A percentile compares a stretch with the other conserved stretches of the same genome.
phyloP scores from a whole-genome alignment of 2,888 invertebrate genomes.

The Lagria hirta region DNA sequence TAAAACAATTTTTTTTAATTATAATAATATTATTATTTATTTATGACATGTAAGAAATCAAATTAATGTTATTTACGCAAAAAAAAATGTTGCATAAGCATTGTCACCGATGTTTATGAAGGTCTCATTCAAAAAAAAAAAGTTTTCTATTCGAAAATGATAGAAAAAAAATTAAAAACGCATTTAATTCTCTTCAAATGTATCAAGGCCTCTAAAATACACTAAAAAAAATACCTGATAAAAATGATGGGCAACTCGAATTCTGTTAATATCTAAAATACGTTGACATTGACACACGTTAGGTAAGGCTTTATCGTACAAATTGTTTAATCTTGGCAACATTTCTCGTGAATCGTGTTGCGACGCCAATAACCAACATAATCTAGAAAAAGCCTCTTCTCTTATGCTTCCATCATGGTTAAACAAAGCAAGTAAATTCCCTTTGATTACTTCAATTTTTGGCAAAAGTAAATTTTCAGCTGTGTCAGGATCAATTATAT shows the following conservation, averaged over 20 bases:
- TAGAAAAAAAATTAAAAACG: too few relatives aligned
- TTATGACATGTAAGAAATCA: too few relatives aligned
- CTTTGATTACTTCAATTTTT: slow-evolving; percentile 56
- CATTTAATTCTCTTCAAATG: too few relatives aligned
- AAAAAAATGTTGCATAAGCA: too few relatives aligned
- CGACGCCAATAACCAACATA: slow-evolving; percentile 57
- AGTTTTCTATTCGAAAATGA: too few relatives aligned
- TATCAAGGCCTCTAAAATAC: neutral
- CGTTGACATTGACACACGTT: slow-evolving; percentile 52
- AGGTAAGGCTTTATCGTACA: slow-evolving; percentile 55
- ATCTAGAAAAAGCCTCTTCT: slow-evolving; percentile 57
- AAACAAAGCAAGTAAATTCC: slow-evolving; percentile 57
- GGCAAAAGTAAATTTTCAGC: slow-evolving; percentile 62
- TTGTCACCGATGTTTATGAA: too few relatives aligned
- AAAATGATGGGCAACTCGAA: slow-evolving; percentile 46
- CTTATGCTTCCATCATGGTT: slow-evolving; percentile 50
- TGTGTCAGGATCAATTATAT: slow-evolving; percentile 66
- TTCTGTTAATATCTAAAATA: slow-evolving; percentile 47
- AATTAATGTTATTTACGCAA: too few relatives aligned
- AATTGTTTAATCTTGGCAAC: slow-evolving; percentile 55
- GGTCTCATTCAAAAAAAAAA: too few relatives aligned
- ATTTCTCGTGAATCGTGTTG: slow-evolving; percentile 53
- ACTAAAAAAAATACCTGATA: slow-evolving; percentile 46
- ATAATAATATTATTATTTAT: too few relatives aligned
- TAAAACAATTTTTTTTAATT: too few relatives aligned